A percentile compares a stretch with the other conserved stretches of the same genome.
Evolutionary conservation across 2,113 vertebrate species (phyloP).

Genomic region (Porphyrio hochstetteri): DNA sequence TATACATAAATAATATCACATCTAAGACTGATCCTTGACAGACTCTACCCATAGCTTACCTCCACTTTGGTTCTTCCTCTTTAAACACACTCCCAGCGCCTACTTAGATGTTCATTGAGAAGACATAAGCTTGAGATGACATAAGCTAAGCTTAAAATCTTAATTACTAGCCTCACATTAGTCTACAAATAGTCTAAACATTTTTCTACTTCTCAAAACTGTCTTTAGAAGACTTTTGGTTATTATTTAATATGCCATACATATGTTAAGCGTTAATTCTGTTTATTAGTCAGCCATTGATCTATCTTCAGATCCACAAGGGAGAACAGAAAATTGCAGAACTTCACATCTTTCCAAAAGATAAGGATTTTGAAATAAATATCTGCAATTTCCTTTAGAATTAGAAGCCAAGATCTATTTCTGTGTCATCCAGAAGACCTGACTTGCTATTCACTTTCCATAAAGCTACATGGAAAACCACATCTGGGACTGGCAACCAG

Average conservation of each 20-base stretch:
- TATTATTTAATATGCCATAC: not conserved
- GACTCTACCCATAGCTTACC: not conserved
- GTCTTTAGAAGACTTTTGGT: not conserved
- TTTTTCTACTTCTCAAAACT: not conserved
- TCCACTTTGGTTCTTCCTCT: not conserved
- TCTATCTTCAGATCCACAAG: not conserved
- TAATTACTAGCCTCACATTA: not conserved
- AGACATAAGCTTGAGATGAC: not conserved
- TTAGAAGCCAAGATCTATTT: not conserved
- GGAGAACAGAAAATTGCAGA: not conserved
- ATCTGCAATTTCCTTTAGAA: not conserved
- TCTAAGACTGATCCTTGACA: not conserved
- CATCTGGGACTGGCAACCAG: not conserved
- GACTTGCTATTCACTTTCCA: not conserved
- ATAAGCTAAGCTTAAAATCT: not conserved
- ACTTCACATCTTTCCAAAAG: not conserved
- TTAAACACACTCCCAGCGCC: not conserved
- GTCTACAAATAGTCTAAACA: not conserved
- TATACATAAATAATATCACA: not conserved
- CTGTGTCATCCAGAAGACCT: not conserved
- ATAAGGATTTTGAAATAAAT: not conserved
- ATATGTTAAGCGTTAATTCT: not conserved
- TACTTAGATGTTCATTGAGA: not conserved
- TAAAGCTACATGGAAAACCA: not conserved
- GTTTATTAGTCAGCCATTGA: not conserved